Evolutionary conservation across 1,140 invertebrate species (phyloP).

Genomic region (Hylaeus anthracinus): DNA sequence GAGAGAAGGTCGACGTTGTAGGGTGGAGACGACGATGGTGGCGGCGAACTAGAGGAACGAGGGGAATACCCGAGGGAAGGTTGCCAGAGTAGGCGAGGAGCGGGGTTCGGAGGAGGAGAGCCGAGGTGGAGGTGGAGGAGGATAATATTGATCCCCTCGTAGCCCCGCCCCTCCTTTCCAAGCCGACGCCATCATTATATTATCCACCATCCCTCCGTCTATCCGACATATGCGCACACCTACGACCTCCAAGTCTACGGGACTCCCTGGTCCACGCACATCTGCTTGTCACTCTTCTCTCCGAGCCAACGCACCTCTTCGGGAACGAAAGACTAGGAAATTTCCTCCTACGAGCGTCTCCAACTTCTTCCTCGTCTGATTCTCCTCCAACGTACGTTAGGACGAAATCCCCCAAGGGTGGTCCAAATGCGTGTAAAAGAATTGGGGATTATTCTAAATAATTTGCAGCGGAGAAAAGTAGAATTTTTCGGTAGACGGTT

Average conservation of each 20-base stretch:
- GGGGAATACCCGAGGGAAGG: conserved; percentile 44
- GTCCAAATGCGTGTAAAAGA: no score
- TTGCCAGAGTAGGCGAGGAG: conserved; percentile 44
- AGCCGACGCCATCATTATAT: conserved; percentile 81
- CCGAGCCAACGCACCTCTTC: background rate
- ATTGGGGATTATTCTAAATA: no score
- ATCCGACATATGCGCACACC: conserved; percentile 70
- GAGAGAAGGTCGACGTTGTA: conserved; percentile 51
- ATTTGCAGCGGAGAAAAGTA: no score
- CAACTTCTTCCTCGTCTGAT: background rate
- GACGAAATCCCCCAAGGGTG: background rate
- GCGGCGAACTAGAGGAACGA: conserved; percentile 58
- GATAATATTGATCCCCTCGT: conserved; percentile 82
- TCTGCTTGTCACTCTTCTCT: conserved; percentile 28
- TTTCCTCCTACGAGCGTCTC: background rate
- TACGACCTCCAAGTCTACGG: conserved; percentile 57
- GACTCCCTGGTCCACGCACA: conserved; percentile 38
- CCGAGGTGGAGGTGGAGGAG: conserved; percentile 76
- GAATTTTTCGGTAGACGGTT: no score
- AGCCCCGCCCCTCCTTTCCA: conserved; percentile 79
- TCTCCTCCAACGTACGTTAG: background rate
- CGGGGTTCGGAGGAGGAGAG: conserved; percentile 66
- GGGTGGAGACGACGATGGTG: conserved; percentile 55
- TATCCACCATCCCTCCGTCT: conserved; percentile 80
- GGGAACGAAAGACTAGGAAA: background rate